Evolutionary conservation across 1,140 invertebrate genomes (phyloP).

Genomic region (Hyles vespertilio): DNA sequence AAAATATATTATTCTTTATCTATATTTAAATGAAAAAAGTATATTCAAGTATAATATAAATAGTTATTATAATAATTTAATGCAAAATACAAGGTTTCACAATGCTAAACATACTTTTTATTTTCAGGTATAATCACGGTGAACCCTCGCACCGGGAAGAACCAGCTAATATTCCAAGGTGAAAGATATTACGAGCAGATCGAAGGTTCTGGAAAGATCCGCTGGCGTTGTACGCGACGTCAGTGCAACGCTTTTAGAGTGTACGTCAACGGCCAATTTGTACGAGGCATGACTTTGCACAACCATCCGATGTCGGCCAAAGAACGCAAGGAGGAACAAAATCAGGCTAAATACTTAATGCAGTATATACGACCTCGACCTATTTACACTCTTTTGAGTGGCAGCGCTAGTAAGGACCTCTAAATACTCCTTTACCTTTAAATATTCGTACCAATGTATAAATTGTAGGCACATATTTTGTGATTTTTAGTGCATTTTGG

Average conservation of each 20-base stretch:
- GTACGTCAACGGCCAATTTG: not conserved
- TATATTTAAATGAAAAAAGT: not conserved
- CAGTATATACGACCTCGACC: too few relatives aligned
- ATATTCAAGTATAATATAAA: not conserved
- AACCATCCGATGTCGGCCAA: not conserved
- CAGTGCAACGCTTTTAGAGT: conserved; percentile 6
- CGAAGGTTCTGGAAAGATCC: not conserved
- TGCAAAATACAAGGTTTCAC: too few relatives aligned
- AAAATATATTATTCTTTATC: not conserved
- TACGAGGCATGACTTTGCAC: not conserved
- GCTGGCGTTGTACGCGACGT: conserved; percentile 9
- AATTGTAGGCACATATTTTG: too few relatives aligned
- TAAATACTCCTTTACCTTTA: too few relatives aligned
- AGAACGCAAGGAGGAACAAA: too few relatives aligned
- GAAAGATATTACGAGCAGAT: conserved; percentile 4
- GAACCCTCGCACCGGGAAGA: conserved; percentile 2
- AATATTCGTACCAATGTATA: too few relatives aligned
- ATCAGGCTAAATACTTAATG: too few relatives aligned
- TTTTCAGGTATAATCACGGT: conserved; percentile 9
- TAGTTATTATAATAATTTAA: not conserved
- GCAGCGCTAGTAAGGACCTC: too few relatives aligned
- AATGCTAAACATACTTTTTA: not conserved
- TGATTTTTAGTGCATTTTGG: too few relatives aligned
- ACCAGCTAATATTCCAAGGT: not conserved
- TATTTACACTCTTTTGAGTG: too few relatives aligned